These are phyloP conservation scores for Drosophila sproati DNA, from an alignment of 1,140 invertebrate species.

Conservation along the genomic window DNA sequence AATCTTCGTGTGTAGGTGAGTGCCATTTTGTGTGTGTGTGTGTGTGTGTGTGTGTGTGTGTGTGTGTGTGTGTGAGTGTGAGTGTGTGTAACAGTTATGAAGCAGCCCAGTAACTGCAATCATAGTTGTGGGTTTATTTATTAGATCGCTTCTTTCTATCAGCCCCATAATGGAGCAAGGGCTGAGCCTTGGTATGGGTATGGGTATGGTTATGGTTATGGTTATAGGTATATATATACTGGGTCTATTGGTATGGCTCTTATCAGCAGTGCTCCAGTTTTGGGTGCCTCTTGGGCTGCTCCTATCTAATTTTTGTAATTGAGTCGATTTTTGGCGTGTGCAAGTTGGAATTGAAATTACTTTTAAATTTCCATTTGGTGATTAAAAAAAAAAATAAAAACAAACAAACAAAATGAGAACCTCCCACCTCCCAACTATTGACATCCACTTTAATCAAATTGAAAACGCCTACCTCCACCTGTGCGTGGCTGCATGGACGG, in stretches of 20 bases:
- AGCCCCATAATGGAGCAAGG: neutral
- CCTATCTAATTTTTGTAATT: conserved; percentile 27
- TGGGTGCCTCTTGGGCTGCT: conserved; percentile 9
- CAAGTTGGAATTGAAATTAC: conserved; percentile 12
- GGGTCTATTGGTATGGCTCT: conserved; percentile 7
- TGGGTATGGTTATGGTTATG: neutral
- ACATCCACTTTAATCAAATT: conserved; percentile 32
- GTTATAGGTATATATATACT: neutral
- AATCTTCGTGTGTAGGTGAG: conserved; percentile 32
- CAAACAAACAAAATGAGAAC: conserved; percentile 13
- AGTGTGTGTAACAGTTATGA: neutral
- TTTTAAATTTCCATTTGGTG: conserved; percentile 49
- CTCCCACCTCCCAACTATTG: conserved; percentile 21
- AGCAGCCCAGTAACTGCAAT: conserved; percentile 9
- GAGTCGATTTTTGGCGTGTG: conserved; percentile 16
- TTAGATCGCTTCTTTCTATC: conserved; percentile 29
- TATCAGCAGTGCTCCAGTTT: conserved; percentile 48
- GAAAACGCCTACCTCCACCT: neutral
- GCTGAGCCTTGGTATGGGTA: neutral
- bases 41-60: neutral
- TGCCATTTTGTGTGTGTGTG: neutral
- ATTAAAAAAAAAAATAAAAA: conserved; percentile 38
- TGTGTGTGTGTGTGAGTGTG: neutral
- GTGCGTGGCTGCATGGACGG: neutral
- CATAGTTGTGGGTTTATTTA: conserved; percentile 40